Evolutionary conservation across 2,113 vertebrate genomes (phyloP).

Genomic region (Myotis lucifugus): DNA sequence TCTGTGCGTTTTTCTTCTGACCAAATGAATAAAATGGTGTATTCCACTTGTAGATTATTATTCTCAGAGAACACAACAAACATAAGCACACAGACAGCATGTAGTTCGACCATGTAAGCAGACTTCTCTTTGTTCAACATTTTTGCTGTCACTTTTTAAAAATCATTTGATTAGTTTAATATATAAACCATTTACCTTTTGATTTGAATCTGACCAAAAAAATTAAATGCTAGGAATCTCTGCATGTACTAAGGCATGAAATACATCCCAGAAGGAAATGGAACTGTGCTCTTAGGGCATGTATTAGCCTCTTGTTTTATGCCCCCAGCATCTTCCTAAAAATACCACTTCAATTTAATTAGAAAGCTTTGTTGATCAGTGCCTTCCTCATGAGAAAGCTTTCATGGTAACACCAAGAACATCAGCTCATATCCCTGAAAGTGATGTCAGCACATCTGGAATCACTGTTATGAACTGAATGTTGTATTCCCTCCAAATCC

Average conservation of each 20-base stretch:
- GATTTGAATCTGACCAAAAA: not conserved
- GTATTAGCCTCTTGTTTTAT: not conserved
- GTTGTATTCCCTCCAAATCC: not conserved
- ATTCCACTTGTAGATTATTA: not conserved
- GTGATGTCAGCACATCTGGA: not conserved
- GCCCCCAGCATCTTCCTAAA: not conserved
- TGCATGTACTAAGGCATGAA: not conserved
- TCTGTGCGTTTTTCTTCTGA: not conserved
- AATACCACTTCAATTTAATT: not conserved
- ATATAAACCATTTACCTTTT: not conserved
- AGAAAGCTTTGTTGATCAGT: not conserved
- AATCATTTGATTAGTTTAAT: not conserved
- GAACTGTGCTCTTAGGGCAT: not conserved
- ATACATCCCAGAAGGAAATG: not conserved
- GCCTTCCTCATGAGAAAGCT: not conserved
- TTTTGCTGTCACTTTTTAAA: not conserved
- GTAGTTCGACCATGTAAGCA: not conserved
- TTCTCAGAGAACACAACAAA: not conserved
- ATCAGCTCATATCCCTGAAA: not conserved
- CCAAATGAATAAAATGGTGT: not conserved
- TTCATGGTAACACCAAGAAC: not conserved
- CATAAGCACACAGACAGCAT: not conserved
- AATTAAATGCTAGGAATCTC: not conserved
- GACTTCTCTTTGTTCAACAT: not conserved
- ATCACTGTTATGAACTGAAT: not conserved